Base-by-base conservation (phyloP, 2,797 vertebrate genomes). In the Myioborus miniatus region DNA sequence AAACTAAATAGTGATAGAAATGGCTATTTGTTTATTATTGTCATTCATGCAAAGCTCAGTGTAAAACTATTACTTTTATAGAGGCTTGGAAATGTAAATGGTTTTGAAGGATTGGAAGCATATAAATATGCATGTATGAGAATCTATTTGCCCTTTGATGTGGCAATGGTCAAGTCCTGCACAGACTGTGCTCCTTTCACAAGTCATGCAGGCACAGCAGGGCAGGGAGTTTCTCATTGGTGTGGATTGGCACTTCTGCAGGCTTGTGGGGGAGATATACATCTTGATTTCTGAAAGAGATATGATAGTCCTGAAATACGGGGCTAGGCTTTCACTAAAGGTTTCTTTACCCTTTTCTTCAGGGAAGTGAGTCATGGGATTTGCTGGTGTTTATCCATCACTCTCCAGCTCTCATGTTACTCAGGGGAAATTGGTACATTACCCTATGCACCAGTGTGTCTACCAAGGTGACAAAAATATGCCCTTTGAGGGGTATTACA, bases 241-340 rank as follows among this genome's bases (percentile, higher is more conserved):
- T 43, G 39, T 23, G 32, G 8, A 18, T 0, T 67, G 8, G 30
- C 19, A 53, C 17, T 84, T 83, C 68, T 63, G 21, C 23, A 60
- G 47, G 15, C 13, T 79, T 74, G 7, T 56, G 49, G 4, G 41
- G 19, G 34, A 82, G 36, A 39, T 12, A 55, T 3, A 9, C 53
- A 17, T 60, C 56, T 9, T 53, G 52, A 36, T 53, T 75, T 81
- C 41, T 65, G 39, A 64, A 49, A 62, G 53, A 65, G 12, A 41
- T 7, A 4, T 4, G 7, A 9, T 32, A n/a, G 27, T 16, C 12
- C n/a, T 0, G 1, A 77, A 58, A 58, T 20, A 44, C 0, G 2
- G 23, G 29, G 10, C 26, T 74, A 29, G 5, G 4, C 12, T 89
- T 65, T 75, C 50, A 76, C 30, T 55, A 29, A 47, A 47, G 39